These are phyloP conservation scores for Galleria mellonella DNA, from an alignment of 1,140 invertebrate genomes.

Conservation along the genomic window DNA sequence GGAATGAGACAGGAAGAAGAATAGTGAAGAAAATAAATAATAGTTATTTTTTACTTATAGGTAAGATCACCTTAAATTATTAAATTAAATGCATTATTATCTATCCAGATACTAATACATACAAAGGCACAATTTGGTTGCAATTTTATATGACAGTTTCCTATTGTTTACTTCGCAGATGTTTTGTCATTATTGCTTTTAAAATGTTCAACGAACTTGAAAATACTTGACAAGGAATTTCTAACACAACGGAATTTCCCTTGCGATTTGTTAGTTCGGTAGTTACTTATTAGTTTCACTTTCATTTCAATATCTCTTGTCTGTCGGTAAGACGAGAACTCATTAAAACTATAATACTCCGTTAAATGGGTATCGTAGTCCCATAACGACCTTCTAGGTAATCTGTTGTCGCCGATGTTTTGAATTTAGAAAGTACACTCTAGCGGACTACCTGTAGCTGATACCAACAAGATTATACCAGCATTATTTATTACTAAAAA, in stretches of 20 bases:
- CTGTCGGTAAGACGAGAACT: conserved; percentile 10
- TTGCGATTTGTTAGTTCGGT: conserved; percentile 1
- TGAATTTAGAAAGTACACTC: conserved; percentile 6
- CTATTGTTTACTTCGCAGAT: no score
- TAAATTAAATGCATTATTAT: no score
- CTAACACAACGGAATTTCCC: conserved; percentile 7
- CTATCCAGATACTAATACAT: no score
- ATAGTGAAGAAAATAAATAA: no score
- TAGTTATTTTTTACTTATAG: no score
- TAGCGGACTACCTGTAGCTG: neutral
- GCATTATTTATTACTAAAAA: conserved; percentile 7
- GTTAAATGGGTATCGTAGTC: conserved; percentile 11
- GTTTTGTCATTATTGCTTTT: no score
- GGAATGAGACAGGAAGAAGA: no score
- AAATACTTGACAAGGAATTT: conserved; percentile 12
- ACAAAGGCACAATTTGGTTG: no score
- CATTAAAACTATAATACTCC: conserved; percentile 16
- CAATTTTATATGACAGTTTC: no score
- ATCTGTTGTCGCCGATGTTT: conserved; percentile 1
- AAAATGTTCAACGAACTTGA: neutral
- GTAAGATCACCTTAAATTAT: no score
- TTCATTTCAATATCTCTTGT: conserved; percentile 46
- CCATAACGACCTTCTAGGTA: conserved; percentile 7
- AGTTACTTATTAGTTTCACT: conserved; percentile 55
- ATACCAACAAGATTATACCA: conserved; percentile 8